Evolutionary conservation across 2,888 invertebrate genomes (phyloP), one percentile per base, ranked within the genome.

Genomic region (Cantharis lateralis): DNA sequence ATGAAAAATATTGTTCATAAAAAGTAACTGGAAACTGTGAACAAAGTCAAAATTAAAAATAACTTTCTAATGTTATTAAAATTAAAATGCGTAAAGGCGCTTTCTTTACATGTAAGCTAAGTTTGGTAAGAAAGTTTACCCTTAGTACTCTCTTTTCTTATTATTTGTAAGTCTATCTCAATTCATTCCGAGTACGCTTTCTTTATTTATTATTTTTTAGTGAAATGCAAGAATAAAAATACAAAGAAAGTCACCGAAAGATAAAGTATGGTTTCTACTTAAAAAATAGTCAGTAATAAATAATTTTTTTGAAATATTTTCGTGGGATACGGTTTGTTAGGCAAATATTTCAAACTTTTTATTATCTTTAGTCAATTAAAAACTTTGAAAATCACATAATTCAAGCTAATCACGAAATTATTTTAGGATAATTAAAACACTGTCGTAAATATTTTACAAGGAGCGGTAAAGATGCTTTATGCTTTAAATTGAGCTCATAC

Each of bases 321-420:
- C 32, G 24, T 20, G 16, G 61, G 16, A 16, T 32, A 15, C 16
- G 64, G 15, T 70, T 75, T 71, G 64, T 64, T 75, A 61, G 10
- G 64, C 61, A 72, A 70, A 76, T 72, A 76, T 76, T 70, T 72
- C 72, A 76, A 76, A 76, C 72, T 76, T 68, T 75, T 75, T 74
- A 71, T 74, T 72, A 75, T 71, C 72, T 71, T 69, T 62, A 75
- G 72, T 70, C 70, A 78, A 75, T 78, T 78, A 72, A 78, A 77
- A 78, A 78, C 71, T 78, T 74, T 68, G 62, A 70, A 76, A 78
- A 76, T 78, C 80, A 24, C 78, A 81, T 82, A 82, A 82, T 80
- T 82, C 81, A 80, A 79, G 69, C 78, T 82, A 81, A 82, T 82
- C 79, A 79, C 79, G 78, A 80, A 82, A 82, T 82, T 82, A 82